Evolutionary conservation across 2,888 invertebrate species (phyloP), one percentile per base, ranked within the genome.

Genomic region (Hipparchia semele): DNA sequence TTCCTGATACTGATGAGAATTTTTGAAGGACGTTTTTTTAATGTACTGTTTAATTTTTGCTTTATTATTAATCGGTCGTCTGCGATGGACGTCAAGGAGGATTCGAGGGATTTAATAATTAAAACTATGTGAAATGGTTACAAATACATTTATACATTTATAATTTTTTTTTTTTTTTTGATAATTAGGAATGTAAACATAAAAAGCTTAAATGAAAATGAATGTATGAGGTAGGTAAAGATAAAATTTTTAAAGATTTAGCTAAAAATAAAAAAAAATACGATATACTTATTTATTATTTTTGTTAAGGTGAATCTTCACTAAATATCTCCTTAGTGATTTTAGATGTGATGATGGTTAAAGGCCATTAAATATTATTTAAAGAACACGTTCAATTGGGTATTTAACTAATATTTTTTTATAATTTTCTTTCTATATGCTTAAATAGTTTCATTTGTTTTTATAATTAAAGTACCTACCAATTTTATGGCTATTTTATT

Each of bases 231-330:
- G 54, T 12, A 1, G 12, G 54, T n/a, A n/a, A n/a, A 54, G 1
- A 54, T n/a, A 54, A 54, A n/a, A n/a, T 54, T 54, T n/a, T 4
- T 49, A 49, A 49, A 49, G 6, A 8, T 49, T 49, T 49, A 49
- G 49, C 1, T 49, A 7, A 49, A 49, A 6, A 4, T 6, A 6
- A 54, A 54, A 54, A 54, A 54, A 54, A n/a, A 3, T 54, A 54
- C 54, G 4, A n/a, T n/a, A n/a, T 54, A 8, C 2, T 8, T 13
- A 59, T n/a, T n/a, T 33, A 4, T 23, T 59, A 39, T 60, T 39
- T 61, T 61, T 45, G 61, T 45, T 61, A 61, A 61, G 61, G 61
- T 39, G 61, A 61, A n/a, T 61, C 6, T 59, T 59, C 5, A 39
- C 33, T 10, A 39, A 33, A 39, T 3, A 9, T 9, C 33, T 59